These are phyloP conservation scores for Danaus plexippus DNA, from an alignment of 1,140 invertebrate species.

Conservation along the genomic window DNA sequence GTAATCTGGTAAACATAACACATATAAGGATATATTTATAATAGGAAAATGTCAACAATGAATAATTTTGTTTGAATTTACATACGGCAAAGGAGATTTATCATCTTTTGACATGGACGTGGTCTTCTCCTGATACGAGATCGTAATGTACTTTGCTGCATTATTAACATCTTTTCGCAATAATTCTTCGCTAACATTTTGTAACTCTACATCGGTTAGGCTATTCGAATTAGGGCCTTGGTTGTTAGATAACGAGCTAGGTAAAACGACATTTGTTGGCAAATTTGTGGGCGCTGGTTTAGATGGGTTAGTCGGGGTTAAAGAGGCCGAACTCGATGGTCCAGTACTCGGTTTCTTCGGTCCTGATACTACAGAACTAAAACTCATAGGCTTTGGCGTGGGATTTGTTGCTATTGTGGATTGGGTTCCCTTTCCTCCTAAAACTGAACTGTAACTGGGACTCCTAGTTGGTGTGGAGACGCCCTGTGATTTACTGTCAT, in stretches of 20 bases:
- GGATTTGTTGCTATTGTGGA: constrained; percentile 13
- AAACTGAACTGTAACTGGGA: constrained; percentile 54
- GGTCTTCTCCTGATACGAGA: constrained; percentile 82
- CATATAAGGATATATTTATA: too few relatives aligned
- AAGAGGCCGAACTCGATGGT: constrained; percentile 6
- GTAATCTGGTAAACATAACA: constrained; percentile 69
- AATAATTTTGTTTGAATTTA: constrained; percentile 13
- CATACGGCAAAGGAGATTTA: constrained; percentile 81
- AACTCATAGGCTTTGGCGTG: constrained; percentile 40
- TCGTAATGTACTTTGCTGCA: constrained; percentile 75
- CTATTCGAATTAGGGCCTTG: constrained; percentile 28
- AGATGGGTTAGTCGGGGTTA: constrained; percentile 15
- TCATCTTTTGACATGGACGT: constrained; percentile 77
- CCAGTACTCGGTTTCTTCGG: constrained; percentile 27
- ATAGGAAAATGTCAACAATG: neutral
- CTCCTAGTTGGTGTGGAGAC: constrained; percentile 17
- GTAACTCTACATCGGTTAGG: constrained; percentile 74
- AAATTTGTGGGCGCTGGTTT: constrained; percentile 28
- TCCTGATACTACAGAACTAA: constrained; percentile 42
- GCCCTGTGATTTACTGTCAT: constrained; percentile 37
- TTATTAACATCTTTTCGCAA: constrained; percentile 81
- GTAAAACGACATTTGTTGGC: constrained; percentile 49
- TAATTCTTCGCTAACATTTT: constrained; percentile 79
- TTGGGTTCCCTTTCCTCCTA: constrained; percentile 33
- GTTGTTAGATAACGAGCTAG: constrained; percentile 55